Evolutionary conservation across 2,113 vertebrate species (phyloP).

Genomic region (Glaucidium brasilianum): DNA sequence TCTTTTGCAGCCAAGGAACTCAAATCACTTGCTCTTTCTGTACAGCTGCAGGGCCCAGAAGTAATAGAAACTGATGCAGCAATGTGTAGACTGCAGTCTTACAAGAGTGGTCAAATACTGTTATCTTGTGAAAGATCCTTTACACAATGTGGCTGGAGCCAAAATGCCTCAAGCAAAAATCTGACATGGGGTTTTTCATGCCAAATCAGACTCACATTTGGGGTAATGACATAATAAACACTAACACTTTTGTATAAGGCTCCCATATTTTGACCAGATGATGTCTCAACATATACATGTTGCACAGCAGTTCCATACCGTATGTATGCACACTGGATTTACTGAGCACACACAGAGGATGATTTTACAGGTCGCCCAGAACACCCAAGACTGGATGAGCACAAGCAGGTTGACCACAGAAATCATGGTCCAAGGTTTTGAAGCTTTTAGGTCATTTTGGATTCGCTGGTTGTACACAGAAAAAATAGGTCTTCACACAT

Average conservation of each 20-base stretch:
- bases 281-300: rapidly evolving
- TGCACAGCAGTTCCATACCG: not conserved
- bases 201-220: not conserved
- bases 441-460: not conserved
- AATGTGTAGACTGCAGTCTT: not conserved
- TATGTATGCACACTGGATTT: rapidly evolving
- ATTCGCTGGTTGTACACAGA: not conserved
- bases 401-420: not conserved
- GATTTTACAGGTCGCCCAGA: not conserved
- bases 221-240: not conserved
- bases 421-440: not conserved
- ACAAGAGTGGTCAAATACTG: not conserved
- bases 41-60: not conserved
- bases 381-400: not conserved
- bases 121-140: not conserved
- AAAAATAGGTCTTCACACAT: not conserved
- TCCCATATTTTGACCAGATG: not conserved
- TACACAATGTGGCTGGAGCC: not conserved
- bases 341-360: not conserved
- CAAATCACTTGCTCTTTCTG: not conserved
- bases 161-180: not conserved
- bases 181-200: not conserved
- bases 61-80: not conserved
- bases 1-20: not conserved
- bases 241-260: not conserved